A percentile compares a stretch with the other conserved stretches of the same genome.
phyloP scores from a whole-genome alignment of 1,140 invertebrate species.

The Pseudomyrmex sp. region DNA sequence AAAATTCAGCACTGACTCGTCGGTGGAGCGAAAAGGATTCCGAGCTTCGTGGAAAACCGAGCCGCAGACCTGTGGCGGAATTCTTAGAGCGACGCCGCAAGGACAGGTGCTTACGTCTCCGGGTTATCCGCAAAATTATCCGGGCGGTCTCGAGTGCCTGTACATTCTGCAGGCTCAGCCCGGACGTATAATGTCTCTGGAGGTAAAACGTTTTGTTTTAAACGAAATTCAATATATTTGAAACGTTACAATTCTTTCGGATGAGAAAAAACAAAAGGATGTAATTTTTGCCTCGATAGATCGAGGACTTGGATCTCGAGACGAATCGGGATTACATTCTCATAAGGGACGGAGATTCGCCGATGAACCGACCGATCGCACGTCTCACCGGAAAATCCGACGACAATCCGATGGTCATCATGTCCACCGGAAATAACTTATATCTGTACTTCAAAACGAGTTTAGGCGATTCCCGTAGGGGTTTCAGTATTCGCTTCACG shows the following conservation, averaged over 20 bases:
- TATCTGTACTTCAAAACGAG: slow-evolving; percentile 97
- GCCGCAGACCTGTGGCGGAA: slow-evolving; percentile 94
- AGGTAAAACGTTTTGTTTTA: slow-evolving; percentile 84
- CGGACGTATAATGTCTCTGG: slow-evolving; percentile 94
- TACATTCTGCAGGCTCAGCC: slow-evolving; percentile 96
- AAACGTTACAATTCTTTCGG: not conserved
- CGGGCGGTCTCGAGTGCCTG: slow-evolving; percentile 96
- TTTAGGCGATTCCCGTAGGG: slow-evolving; percentile 93
- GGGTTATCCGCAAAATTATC: slow-evolving; percentile 96
- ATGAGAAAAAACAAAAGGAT: not conserved
- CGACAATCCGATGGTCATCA: slow-evolving; percentile 93
- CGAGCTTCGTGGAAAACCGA: slow-evolving; percentile 97
- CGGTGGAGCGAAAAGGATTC: slow-evolving; percentile 97
- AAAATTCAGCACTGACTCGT: slow-evolving; percentile 97
- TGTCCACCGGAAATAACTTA: slow-evolving; percentile 95
- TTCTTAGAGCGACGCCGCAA: slow-evolving; percentile 92
- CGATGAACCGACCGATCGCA: slow-evolving; percentile 93
- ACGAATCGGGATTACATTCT: slow-evolving; percentile 94
- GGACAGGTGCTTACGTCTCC: slow-evolving; percentile 94
- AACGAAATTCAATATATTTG: too few species aligned
- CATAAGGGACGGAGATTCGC: slow-evolving; percentile 94
- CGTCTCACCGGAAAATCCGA: slow-evolving; percentile 91
- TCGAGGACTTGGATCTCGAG: slow-evolving; percentile 96
- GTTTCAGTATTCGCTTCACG: slow-evolving; percentile 96
- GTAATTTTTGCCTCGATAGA: slow-evolving; percentile 77